A percentile compares a stretch with the other conserved stretches of the same genome.
Conservation (phyloP, 2,113 vertebrate genomes). For the Morone saxatilis region DNA sequence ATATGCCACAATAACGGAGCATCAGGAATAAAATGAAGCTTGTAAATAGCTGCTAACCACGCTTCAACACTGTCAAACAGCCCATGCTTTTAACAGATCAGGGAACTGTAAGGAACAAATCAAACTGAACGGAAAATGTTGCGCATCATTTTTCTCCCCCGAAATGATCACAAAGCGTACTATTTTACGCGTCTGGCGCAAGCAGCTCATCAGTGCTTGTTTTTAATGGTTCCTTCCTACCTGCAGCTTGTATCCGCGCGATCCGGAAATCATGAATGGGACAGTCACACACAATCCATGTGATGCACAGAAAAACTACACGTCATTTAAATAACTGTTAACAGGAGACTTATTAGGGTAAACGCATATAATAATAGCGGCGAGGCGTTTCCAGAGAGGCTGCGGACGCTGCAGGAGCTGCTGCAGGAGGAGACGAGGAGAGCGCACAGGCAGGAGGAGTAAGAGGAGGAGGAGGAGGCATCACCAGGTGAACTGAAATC, state of each 20-base stretch:
- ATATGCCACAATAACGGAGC: neutral
- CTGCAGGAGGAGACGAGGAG: neutral
- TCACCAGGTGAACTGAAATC: conserved; percentile 22
- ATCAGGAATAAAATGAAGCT: neutral
- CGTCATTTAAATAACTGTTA: accelerated
- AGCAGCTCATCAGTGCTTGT: neutral
- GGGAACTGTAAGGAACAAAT: neutral
- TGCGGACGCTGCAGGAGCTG: neutral
- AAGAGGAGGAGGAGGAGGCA: conserved; percentile 23
- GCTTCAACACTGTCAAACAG: neutral
- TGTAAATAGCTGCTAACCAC: neutral
- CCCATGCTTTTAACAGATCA: neutral
- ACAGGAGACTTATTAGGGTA: neutral
- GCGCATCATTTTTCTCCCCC: neutral
- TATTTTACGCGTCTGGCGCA: neutral
- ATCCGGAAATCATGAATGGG: conserved; percentile 28
- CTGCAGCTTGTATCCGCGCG: conserved; percentile 31
- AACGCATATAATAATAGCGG: neutral
- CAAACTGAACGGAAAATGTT: neutral
- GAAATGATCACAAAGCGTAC: neutral
- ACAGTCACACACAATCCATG: neutral
- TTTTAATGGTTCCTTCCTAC: conserved; percentile 41
- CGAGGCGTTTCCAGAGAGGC: neutral
- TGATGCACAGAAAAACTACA: neutral
- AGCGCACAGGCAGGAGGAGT: neutral